Evolutionary conservation across 2,888 invertebrate species (phyloP).

Genomic region (Pilophorus perplexus): DNA sequence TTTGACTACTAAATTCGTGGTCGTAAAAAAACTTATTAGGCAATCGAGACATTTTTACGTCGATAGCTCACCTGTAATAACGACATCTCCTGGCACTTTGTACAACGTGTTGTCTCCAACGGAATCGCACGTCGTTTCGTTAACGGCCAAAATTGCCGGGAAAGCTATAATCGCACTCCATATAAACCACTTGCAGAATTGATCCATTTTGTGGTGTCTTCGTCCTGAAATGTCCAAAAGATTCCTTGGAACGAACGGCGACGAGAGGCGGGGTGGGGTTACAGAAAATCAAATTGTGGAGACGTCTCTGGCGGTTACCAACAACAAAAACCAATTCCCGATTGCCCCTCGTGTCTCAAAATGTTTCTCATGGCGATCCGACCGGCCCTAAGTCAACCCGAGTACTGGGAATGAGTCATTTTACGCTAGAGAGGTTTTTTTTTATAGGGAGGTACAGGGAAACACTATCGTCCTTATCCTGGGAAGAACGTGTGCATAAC

Average conservation of each 20-base stretch:
- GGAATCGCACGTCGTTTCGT: slow-evolving; percentile 21
- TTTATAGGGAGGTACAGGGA: background rate
- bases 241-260: background rate
- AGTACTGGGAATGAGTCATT: background rate
- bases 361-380: too few relatives aligned
- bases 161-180: background rate
- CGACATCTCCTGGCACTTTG: slow-evolving; percentile 46
- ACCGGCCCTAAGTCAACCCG: background rate
- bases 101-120: slow-evolving; percentile 37
- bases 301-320: slow-evolving; percentile 32
- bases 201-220: background rate
- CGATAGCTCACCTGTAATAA: slow-evolving; percentile 46
- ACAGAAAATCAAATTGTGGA: background rate
- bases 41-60: background rate
- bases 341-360: too few relatives aligned
- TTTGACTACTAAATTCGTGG: background rate
- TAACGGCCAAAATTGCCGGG: background rate
- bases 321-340: too few relatives aligned
- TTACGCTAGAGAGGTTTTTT: background rate
- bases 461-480: too few relatives aligned
- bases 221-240: background rate
- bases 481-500: background rate
- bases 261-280: background rate
- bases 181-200: background rate
- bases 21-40: background rate